Conservation (phyloP, 2,113 vertebrate species). For the Chlamydotis undulata region DNA sequence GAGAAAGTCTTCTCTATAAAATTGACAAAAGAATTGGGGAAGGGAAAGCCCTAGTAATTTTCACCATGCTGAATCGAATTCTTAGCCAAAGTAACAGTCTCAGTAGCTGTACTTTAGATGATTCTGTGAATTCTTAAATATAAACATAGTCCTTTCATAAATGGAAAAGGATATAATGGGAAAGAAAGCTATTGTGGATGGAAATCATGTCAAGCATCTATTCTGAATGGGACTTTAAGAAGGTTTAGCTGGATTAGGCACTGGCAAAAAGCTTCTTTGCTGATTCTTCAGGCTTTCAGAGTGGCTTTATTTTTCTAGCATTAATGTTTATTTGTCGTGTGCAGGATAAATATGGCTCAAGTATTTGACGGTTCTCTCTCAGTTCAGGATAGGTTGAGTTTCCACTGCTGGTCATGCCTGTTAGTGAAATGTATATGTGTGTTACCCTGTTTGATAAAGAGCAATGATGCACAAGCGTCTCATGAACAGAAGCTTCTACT, state of each 20-base stretch:
- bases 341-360: neutral
- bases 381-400: neutral
- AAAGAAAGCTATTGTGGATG: neutral
- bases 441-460: neutral
- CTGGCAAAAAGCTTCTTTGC: constrained; percentile 32
- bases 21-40: neutral
- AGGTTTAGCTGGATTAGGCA: constrained; percentile 44
- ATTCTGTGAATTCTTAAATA: neutral
- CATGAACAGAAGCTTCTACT: neutral
- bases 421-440: neutral
- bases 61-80: neutral
- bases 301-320: constrained; percentile 24
- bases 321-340: constrained; percentile 33
- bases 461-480: neutral
- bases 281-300: constrained; percentile 27
- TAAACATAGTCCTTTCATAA: neutral
- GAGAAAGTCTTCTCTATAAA: neutral
- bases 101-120: neutral
- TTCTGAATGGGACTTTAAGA: constrained; percentile 18
- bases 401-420: neutral
- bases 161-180: neutral
- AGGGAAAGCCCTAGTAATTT: neutral
- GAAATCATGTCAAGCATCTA: neutral
- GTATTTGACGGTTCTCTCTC: neutral
- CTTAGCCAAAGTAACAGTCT: neutral